Base-by-base conservation (phyloP, 2,113 vertebrate species). In the Laticauda colubrina region DNA sequence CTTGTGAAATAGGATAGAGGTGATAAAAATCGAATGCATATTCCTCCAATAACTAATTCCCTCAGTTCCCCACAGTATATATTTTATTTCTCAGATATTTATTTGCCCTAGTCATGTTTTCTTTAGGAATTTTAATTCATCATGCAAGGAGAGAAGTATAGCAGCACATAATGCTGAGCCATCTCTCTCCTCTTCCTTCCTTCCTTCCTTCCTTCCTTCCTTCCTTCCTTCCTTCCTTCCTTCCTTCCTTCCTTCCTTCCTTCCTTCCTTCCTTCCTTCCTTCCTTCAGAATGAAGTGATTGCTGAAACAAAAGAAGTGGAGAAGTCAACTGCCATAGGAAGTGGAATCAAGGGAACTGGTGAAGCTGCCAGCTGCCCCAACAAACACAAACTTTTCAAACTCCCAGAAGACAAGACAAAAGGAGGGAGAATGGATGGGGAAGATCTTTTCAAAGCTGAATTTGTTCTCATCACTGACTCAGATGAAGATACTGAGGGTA, bases 391-490 rank as follows among this genome's bases (percentile, higher is more conserved):
- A 0, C n/a, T 89, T 95, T 96, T 94, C 91, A 94, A 93, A 95
- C 90, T 88, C 92, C 89, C 4, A 0, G 23, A 21, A 56, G 21
- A 23, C 87, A 90, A 95, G 90, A 21, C 18, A 0, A 96, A 89
- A 15, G 21, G 94, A 94, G 95, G 95, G 94, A 96, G 95, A 94
- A 98, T 98, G 98, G 97, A 98, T 48, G 97, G 97, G 87, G 95
- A 97, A 91, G 97, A 98, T 86, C 97, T 98, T 94, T 98, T 98
- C 93, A 98, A 98, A 97, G 98, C 98, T 3, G 98, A 99, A 90
- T 98, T 98, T 95, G 98, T 99, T 94, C 97, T 98, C 93, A 97
- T 99, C 94, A 97, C 97, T 29, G 98, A 99, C 94, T 97, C 97
- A 0, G 97, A 96, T 90, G 98, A 98, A 89, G 97, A 95, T 23